Conservation (phyloP, 2,888 invertebrate genomes). For the Microctonus hyperodae region DNA sequence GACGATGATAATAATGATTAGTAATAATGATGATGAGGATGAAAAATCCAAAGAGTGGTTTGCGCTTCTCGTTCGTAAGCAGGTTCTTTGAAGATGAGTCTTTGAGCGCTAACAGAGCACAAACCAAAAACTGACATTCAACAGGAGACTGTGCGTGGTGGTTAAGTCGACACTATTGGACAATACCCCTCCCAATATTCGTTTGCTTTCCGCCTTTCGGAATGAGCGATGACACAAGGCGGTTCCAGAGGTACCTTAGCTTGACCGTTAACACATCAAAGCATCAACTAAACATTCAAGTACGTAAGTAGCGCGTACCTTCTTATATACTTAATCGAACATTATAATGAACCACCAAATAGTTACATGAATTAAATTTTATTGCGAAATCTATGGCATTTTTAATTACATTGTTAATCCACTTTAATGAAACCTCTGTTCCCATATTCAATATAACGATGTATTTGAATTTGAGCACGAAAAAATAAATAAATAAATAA, state of each 20-base stretch:
- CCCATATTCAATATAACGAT: too few relatives aligned
- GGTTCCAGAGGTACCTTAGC: not conserved
- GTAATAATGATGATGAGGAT: not conserved
- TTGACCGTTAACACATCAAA: conserved; percentile 29
- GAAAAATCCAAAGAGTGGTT: not conserved
- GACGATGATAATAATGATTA: not conserved
- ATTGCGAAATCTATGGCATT: not conserved
- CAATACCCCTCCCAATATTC: conserved; percentile 14
- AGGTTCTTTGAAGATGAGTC: conserved; percentile 24
- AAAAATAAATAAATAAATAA: not conserved
- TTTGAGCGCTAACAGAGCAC: conserved; percentile 22
- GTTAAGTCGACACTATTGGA: conserved; percentile 27
- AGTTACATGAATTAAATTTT: conserved; percentile 2
- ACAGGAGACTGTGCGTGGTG: conserved; percentile 21
- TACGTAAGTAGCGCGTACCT: conserved; percentile 22
- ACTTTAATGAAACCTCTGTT: not conserved
- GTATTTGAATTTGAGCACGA: too few relatives aligned
- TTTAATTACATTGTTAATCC: not conserved
- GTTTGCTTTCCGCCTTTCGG: conserved; percentile 27
- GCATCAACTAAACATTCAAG: conserved; percentile 26
- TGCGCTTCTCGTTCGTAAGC: conserved; percentile 6
- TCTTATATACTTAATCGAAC: conserved; percentile 30
- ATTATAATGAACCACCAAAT: conserved; percentile 16
- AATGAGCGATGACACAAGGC: conserved; percentile 14
- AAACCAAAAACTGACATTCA: conserved; percentile 34